Base-by-base conservation (phyloP, 2,797 vertebrate genomes). In the Mastacembelus armatus region DNA sequence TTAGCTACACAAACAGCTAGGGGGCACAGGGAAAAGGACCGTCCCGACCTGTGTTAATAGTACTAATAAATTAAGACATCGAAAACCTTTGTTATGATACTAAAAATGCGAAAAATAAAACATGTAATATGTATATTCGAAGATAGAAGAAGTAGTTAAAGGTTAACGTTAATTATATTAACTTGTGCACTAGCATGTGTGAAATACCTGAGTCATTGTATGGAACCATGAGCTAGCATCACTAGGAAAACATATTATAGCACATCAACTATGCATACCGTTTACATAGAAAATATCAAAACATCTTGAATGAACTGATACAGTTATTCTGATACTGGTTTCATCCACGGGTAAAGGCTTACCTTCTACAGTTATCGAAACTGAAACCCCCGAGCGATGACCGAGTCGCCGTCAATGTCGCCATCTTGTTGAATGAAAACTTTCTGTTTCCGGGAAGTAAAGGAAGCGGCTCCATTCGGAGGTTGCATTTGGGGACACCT, bases 321-420 rank as follows among this genome's bases (percentile, higher is more conserved):
- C 0, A 1, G 0, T 43, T 2, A 1, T 5, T 22, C 1, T 32
- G 1, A 0, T 12, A 2, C 2, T 0, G 0, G 43, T 56, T 18
- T 1, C 1, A 30, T 12, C 5, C 15, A 0, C 0, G 26, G 3
- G 9, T 16, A 15, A n/a, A 12, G 10, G 5, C 90, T 84, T 71
- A 97, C 97, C 97, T 94, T 74, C 93, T 94, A 19, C 95, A 96
- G 66, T 97, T 96, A 45, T 95, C 95, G 90, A 98, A 98, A 90
- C 92, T 94, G 89, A 98, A 98, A 66, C 97, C 97, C 1, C 94
- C 92, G 24, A 73, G 5, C 1, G 85, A 89, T 3, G 84, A 50
- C 71, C 81, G 58, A 5, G 60, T 89, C 36, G 95, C 87, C 0
- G 93, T 89, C 26, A 95, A 52, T 0, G 94, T 86, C 90, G 96